These are phyloP conservation scores for Corythornis leucogaster DNA, from an alignment of 2,797 vertebrate species.

Conservation along the genomic window DNA sequence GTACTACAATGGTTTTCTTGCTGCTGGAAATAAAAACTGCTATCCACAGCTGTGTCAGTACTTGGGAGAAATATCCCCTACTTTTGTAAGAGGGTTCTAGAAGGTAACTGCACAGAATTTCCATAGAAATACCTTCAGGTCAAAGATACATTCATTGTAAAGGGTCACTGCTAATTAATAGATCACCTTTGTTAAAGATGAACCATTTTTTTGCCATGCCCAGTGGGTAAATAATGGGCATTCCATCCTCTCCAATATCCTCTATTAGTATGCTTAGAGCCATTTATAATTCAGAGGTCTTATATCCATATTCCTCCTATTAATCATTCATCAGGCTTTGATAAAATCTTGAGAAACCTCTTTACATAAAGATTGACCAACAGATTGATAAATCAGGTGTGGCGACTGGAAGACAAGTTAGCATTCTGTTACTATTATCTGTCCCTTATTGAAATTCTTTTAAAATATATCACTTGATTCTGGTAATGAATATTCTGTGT, in stretches of 20 bases:
- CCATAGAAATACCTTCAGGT: neutral
- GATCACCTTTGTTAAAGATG: neutral
- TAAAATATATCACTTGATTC: neutral
- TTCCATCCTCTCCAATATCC: neutral
- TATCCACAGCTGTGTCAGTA: neutral
- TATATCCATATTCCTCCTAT: neutral
- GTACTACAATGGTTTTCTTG: neutral
- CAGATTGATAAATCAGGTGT: neutral
- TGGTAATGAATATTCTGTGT: neutral
- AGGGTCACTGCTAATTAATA: neutral
- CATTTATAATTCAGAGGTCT: constrained; percentile 22
- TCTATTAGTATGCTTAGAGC: neutral
- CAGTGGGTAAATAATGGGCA: constrained; percentile 4
- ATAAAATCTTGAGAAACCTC: neutral
- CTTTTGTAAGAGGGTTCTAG: neutral
- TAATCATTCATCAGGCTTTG: constrained; percentile 22
- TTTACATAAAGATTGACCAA: neutral
- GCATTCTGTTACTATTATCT: neutral
- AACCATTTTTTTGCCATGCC: neutral
- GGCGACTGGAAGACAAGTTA: neutral
- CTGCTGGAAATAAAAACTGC: constrained; percentile 4
- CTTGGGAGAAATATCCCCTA: neutral
- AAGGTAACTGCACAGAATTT: neutral
- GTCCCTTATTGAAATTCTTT: neutral
- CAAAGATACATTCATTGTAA: neutral